These are phyloP conservation scores for Cryptotis parvus DNA, from an alignment of 2,113 vertebrate genomes.

Conservation along the genomic window DNA sequence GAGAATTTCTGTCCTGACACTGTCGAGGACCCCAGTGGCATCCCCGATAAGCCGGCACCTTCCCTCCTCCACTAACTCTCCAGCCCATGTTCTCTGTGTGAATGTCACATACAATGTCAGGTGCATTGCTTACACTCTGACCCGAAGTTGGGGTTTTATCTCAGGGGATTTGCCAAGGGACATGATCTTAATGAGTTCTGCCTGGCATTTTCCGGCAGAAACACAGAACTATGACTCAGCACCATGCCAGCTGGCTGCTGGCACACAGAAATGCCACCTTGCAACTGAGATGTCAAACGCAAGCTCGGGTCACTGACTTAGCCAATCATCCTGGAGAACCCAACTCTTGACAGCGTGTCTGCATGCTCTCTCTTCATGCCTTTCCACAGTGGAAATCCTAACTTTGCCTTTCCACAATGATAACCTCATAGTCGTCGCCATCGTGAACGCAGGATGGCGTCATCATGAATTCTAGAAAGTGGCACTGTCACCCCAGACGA, in stretches of 20 bases:
- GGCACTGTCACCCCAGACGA: neutral
- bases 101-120: slow-evolving; percentile 42
- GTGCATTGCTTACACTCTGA: neutral
- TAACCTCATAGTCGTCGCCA: no score
- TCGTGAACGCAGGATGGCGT: no score
- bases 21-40: no score
- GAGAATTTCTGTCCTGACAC: no score
- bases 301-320: no score
- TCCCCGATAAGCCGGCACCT: no score
- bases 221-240: slow-evolving; percentile 65
- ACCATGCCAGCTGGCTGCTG: neutral
- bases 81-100: slow-evolving; percentile 2
- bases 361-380: slow-evolving; percentile 62
- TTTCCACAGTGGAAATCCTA: neutral
- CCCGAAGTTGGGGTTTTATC: no score
- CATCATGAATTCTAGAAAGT: slow-evolving; percentile 43
- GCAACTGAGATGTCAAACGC: slow-evolving; percentile 75
- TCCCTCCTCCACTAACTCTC: no score
- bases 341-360: slow-evolving; percentile 29
- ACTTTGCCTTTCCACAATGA: neutral
- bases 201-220: slow-evolving; percentile 26
- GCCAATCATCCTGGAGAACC: no score
- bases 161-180: no score
- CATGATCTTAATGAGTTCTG: neutral
- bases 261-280: slow-evolving; percentile 52